Evolutionary conservation across 2,113 vertebrate species (phyloP), one percentile per base, ranked within the genome.

Genomic region (Mustelus asterias): DNA sequence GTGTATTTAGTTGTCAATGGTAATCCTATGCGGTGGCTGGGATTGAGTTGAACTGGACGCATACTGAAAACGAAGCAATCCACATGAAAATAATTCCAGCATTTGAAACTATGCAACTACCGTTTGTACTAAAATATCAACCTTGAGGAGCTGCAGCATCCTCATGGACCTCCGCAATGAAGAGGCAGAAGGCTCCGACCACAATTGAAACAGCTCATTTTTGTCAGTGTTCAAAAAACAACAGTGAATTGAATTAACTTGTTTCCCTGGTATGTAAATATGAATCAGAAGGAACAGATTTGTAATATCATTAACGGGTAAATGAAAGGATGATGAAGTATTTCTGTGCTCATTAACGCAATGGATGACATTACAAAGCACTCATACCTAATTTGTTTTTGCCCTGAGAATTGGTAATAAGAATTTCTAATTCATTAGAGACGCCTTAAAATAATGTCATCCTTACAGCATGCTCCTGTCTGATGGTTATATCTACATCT

Each of bases 61-160:
- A 97, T 98, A 97, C 96, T 96, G 96, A 98, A 98, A 97, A 97
- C 97, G 97, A 97, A 98, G 97, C 97, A 97, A 97, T 97, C 97
- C 97, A 96, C 97, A 97, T 98, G 97, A 98, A 98, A 98, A 98
- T 67, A 98, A 97, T 97, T 97, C 97, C 97, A 97, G 97, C 97
- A 94, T 96, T 97, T 97, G 97, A 97, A 96, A 97, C 97, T 29
- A 29, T 41, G 44, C 44, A 33, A 54, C 48, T 76, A 95, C 69
- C 18, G 96, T 97, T 96, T 96, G 90, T 97, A 96, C 97, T 97
- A 98, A 95, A 98, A 98, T 97, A 97, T 44, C 90, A 85, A 58
- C 33, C 65, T 14, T 60, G 41, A 94, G 67, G 76, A 76, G 89
- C 97, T 97, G 97, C 96, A 96, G 96, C 96, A 76, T 72, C 69